Evolutionary conservation across 2,113 vertebrate species (phyloP).

Genomic region (Piprites chloris): DNA sequence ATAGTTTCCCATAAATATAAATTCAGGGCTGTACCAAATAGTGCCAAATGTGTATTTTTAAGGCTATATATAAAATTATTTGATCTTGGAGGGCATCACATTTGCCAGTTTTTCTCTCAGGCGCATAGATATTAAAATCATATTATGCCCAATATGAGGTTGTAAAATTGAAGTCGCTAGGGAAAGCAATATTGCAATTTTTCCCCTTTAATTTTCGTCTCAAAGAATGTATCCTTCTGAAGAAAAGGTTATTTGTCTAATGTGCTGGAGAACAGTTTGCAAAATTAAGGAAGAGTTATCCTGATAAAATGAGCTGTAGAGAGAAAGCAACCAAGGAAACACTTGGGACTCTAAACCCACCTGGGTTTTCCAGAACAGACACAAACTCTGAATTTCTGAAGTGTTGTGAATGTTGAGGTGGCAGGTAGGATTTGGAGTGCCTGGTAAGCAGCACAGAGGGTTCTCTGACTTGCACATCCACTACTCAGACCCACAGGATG

Average conservation of each 20-base stretch:
- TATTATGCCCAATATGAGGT: neutral
- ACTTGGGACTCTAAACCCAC: neutral
- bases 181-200: conserved; percentile 1
- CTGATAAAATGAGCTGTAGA: neutral
- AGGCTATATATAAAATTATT: conserved; percentile 15
- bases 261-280: neutral
- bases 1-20: conserved; percentile 32
- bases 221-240: neutral
- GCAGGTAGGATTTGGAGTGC: neutral
- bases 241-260: conserved; percentile 41
- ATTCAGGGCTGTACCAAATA: neutral
- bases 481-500: neutral
- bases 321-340: neutral
- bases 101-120: conserved; percentile 43
- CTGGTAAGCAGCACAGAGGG: neutral
- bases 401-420: accelerated
- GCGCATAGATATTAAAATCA: conserved; percentile 23
- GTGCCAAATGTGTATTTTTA: conserved; percentile 35
- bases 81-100: neutral
- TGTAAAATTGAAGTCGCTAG: neutral
- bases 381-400: neutral
- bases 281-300: neutral
- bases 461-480: neutral
- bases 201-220: conserved; percentile 31
- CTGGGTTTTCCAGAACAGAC: neutral